phyloP scores from a whole-genome alignment of 2,113 vertebrate species.

The Phrynosoma platyrhinos region DNA sequence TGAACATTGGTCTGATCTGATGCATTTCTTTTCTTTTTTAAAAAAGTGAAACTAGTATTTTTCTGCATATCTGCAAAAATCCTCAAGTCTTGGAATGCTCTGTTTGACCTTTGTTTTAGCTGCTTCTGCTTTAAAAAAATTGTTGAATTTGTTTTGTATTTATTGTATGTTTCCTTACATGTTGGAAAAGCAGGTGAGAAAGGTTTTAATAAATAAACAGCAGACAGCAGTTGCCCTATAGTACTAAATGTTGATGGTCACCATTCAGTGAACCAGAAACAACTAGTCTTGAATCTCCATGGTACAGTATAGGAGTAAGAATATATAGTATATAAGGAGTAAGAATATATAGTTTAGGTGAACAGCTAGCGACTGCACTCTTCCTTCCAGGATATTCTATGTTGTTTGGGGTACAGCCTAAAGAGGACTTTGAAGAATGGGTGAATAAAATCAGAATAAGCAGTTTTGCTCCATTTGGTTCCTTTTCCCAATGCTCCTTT shows the following conservation, averaged over 20 bases:
- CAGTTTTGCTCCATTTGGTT: background rate
- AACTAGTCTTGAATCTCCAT: background rate
- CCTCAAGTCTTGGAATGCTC: too few species aligned
- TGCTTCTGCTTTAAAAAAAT: background rate
- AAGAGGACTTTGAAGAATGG: conserved; percentile 9
- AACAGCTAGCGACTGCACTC: background rate
- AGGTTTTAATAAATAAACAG: background rate
- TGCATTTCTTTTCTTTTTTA: too few species aligned
- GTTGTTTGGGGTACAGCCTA: background rate
- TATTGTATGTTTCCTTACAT: background rate
- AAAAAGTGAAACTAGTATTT: too few species aligned
- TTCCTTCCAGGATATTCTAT: background rate
- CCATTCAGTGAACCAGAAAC: background rate
- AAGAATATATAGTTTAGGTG: background rate
- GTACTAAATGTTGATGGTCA: background rate
- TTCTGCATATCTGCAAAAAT: too few species aligned
- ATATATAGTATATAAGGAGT: background rate
- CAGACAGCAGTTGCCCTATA: background rate
- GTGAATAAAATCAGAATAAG: conserved; percentile 7
- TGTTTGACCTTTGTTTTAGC: too few species aligned
- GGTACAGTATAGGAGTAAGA: background rate
- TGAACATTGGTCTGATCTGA: too few species aligned
- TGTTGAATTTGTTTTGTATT: background rate
- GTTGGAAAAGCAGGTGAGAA: background rate
- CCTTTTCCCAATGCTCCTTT: background rate